Conservation (phyloP, 2,797 vertebrate species). For the Paedocypris micromegethes region DNA sequence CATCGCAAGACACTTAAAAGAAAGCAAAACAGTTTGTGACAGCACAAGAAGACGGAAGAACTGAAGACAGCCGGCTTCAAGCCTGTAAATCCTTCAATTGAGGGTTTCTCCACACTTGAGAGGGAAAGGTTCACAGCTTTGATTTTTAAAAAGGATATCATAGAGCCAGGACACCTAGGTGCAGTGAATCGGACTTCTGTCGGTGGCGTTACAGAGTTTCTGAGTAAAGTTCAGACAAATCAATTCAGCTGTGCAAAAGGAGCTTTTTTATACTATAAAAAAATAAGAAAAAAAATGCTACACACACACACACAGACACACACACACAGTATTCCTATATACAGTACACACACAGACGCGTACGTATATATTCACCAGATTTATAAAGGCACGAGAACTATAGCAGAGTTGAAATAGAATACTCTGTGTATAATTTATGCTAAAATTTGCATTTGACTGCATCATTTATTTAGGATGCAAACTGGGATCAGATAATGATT, state of each 20-base stretch:
- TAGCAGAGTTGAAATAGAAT: too few relatives aligned
- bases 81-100: conserved; percentile 32
- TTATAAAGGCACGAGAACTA: too few relatives aligned
- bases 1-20: conserved; percentile 17
- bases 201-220: neutral
- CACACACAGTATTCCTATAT: neutral
- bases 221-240: conserved; percentile 37
- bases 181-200: conserved; percentile 32
- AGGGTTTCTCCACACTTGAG: conserved; percentile 25
- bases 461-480: too few relatives aligned
- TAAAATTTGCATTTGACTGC: too few relatives aligned
- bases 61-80: conserved; percentile 12
- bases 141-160: conserved; percentile 36
- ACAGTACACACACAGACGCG: neutral
- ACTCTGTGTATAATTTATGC: too few relatives aligned
- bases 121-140: conserved; percentile 34
- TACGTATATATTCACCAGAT: too few relatives aligned
- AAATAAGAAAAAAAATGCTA: conserved; percentile 34
- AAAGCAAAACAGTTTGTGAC: conserved; percentile 1
- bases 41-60: conserved; percentile 15
- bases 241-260: conserved; percentile 34
- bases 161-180: conserved; percentile 23
- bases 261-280: conserved; percentile 9
- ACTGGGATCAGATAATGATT: too few relatives aligned
- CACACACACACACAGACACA: neutral